Conservation (phyloP, 1,140 invertebrate species). For the Drosophila parvula region DNA sequence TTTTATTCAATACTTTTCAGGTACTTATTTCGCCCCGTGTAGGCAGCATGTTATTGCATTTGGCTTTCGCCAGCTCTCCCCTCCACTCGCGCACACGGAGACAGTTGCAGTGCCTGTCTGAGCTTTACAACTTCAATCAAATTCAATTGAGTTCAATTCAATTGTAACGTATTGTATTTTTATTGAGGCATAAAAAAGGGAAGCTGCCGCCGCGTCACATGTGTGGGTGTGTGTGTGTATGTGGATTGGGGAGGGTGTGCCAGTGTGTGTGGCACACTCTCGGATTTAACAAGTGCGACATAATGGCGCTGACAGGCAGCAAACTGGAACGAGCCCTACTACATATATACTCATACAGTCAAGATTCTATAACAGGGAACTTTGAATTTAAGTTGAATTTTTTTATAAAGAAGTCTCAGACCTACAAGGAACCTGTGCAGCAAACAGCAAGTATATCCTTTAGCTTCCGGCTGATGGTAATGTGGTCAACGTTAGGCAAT, state of each 20-base stretch:
- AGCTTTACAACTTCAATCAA: slow-evolving; percentile 83
- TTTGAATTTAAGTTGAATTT: background rate
- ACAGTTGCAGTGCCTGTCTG: slow-evolving; percentile 57
- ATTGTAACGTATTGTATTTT: slow-evolving; percentile 83
- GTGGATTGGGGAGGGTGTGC: background rate
- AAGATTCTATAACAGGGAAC: background rate
- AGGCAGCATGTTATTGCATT: slow-evolving; percentile 68
- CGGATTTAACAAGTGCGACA: slow-evolving; percentile 78
- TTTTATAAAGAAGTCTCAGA: background rate
- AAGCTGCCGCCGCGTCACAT: slow-evolving; percentile 45
- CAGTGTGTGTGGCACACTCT: slow-evolving; percentile 45
- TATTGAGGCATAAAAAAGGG: slow-evolving; percentile 81
- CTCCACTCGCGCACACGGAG: slow-evolving; percentile 24
- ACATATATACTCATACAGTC: background rate
- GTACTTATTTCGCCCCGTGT: background rate
- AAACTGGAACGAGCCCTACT: slow-evolving; percentile 33
- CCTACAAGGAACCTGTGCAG: background rate
- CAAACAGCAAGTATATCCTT: background rate
- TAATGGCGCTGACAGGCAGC: slow-evolving; percentile 75
- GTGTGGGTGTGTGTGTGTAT: slow-evolving; percentile 6
- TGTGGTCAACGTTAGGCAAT: background rate
- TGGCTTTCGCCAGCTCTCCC: slow-evolving; percentile 37
- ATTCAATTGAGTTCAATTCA: slow-evolving; percentile 83
- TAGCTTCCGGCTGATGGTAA: background rate
- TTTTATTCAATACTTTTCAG: background rate